Base-by-base conservation (phyloP, 2,888 invertebrate genomes). In the Tricholauxania praeusta region DNA sequence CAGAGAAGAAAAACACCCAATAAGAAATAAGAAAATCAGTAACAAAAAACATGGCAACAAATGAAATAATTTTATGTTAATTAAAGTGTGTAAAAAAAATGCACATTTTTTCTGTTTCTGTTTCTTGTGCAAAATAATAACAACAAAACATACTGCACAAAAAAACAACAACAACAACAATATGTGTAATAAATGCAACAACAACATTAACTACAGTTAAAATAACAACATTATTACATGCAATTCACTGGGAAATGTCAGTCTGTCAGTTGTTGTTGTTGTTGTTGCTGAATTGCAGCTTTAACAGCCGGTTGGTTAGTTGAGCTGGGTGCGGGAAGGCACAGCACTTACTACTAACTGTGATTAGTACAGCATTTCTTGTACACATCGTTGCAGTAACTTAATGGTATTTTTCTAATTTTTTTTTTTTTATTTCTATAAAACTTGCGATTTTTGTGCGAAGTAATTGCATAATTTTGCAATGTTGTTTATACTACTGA, bases 401-500 rank as follows among this genome's bases (percentile, higher is more conserved):
- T 39, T 39, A 10, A 39, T 39, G 39, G 6, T 39, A 39, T 39
- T 39, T 39, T 39, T 28, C 28, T 39, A 39, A 39, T 75, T 59
- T n/a, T 22, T 59, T 59, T 14, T 62, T n/a, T 62, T 15, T 19
- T 48, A 47, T n/a, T 47, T 47, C 22, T 64, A 48, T n/a, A 47
- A 12, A 14, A 14, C 48, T 64, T 64, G 63, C 17, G 15, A 48
- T 48, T 63, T 63, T 32, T 49, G 47, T 28, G 47, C 63, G 15
- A 17, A 48, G 47, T 47, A 10, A 47, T 52, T 65, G 51, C 81
- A 80, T 80, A 80, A 80, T 81, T 79, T 77, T 79, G 79, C 78
- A 72, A 79, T 79, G 79, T 80, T 82, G 81, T 81, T 82, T 79
- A 79, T 82, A 81, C 39, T 39, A 8, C 2, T 39, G 39, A 10